Conservation (phyloP, 2,113 vertebrate genomes). For the Probosciger aterrimus region DNA sequence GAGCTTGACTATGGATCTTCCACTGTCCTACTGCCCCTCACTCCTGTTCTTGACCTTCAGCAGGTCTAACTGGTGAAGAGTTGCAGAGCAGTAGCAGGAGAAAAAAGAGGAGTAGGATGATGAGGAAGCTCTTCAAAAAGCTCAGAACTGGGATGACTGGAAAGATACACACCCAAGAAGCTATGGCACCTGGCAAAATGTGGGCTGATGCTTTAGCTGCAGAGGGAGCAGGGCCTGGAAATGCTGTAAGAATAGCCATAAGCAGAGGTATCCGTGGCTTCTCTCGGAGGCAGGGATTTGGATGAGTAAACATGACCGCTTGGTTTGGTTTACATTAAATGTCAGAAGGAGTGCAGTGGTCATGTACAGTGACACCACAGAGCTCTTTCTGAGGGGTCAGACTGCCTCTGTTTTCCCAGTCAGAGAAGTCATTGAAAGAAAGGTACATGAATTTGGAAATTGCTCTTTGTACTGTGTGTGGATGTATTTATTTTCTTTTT, state of each 20-base stretch:
- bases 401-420: neutral
- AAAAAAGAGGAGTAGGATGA: conserved; percentile 77
- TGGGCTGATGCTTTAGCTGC: conserved; percentile 78
- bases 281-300: neutral
- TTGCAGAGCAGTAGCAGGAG: conserved; percentile 78
- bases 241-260: neutral
- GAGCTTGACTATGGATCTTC: neutral
- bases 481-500: conserved; percentile 50
- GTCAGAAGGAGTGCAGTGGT: neutral
- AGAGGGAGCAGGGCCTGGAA: neutral
- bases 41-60: neutral
- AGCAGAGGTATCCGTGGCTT: neutral
- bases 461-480: conserved; percentile 44
- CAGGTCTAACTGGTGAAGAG: conserved; percentile 64
- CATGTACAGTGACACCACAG: neutral
- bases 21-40: neutral
- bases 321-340: neutral
- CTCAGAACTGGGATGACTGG: conserved; percentile 93
- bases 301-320: neutral
- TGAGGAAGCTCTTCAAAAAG: conserved; percentile 78
- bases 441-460: neutral
- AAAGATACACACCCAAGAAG: conserved; percentile 89
- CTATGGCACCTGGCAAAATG: conserved; percentile 93
- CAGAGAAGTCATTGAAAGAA: neutral
- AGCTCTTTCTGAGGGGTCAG: neutral